Evolutionary conservation across 2,888 invertebrate species (phyloP).

Genomic region (Cryptops parisi): DNA sequence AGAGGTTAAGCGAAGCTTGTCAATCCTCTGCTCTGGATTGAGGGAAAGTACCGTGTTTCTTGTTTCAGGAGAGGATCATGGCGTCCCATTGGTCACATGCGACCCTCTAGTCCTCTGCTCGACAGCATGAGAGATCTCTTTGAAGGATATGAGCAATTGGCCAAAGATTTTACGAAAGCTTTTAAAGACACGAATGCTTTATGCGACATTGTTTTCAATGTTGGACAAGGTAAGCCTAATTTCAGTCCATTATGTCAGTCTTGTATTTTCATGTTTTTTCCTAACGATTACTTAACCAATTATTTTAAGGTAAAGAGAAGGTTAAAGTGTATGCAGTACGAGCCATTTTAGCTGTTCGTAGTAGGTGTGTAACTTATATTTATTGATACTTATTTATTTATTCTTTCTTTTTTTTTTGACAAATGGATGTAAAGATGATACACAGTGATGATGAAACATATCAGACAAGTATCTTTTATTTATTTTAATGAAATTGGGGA

Average conservation of each 20-base stretch:
- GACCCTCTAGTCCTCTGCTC: slow-evolving; percentile 78
- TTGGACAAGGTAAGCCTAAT: slow-evolving; percentile 55
- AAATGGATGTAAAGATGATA: too few species aligned
- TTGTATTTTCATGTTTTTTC: too few species aligned
- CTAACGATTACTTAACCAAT: not conserved
- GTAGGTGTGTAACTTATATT: slow-evolving; percentile 56
- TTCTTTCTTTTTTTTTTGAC: too few species aligned
- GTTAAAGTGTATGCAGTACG: slow-evolving; percentile 77
- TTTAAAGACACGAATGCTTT: slow-evolving; percentile 72
- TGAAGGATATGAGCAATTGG: slow-evolving; percentile 75
- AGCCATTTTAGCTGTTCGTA: slow-evolving; percentile 78
- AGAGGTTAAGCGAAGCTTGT: too few species aligned
- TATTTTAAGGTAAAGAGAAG: slow-evolving; percentile 53
- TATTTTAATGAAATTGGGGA: too few species aligned
- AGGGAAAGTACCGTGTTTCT: too few species aligned
- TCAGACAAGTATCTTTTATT: too few species aligned
- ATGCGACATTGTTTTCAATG: slow-evolving; percentile 80
- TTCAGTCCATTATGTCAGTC: too few species aligned
- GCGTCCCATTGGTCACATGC: slow-evolving; percentile 88
- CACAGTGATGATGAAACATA: too few species aligned
- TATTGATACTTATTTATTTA: too few species aligned
- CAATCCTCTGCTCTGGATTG: too few species aligned
- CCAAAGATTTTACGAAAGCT: slow-evolving; percentile 78
- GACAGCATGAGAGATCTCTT: slow-evolving; percentile 88
- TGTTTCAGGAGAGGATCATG: slow-evolving; percentile 54